Conservation (phyloP, 2,797 vertebrate genomes). For the Galagoides demidoff region DNA sequence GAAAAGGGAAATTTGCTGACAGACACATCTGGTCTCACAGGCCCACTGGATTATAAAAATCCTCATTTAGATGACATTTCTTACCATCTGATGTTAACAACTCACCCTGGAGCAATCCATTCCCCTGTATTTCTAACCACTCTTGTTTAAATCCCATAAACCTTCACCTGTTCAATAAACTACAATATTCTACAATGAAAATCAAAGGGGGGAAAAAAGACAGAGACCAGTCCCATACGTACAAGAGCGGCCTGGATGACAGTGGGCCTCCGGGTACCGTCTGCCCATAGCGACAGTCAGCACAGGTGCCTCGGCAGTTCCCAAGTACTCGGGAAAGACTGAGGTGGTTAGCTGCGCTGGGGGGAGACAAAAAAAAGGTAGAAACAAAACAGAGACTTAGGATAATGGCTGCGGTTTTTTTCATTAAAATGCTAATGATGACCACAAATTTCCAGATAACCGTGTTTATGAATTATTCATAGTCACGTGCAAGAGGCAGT, state of each 20-base stretch:
- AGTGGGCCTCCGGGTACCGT: constrained; percentile 86
- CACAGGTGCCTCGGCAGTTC: constrained; percentile 78
- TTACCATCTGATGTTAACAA: constrained; percentile 43
- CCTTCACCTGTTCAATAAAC: constrained; percentile 24
- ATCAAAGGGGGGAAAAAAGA: neutral
- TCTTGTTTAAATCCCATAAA: constrained; percentile 56
- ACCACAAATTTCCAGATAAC: constrained; percentile 83
- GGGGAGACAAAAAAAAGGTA: neutral
- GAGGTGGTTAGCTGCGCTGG: constrained; percentile 71
- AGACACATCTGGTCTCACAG: neutral
- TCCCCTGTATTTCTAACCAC: constrained; percentile 60
- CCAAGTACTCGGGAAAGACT: constrained; percentile 63
- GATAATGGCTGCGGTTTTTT: constrained; percentile 81
- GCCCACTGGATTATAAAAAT: neutral
- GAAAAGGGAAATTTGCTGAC: neutral
- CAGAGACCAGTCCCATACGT: constrained; percentile 70
- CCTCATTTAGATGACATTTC: constrained; percentile 36
- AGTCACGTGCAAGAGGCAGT: constrained; percentile 70
- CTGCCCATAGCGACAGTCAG: constrained; percentile 90
- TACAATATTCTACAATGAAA: constrained; percentile 1
- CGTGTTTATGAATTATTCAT: constrained; percentile 86
- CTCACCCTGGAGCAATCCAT: neutral
- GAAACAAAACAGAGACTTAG: constrained; percentile 85
- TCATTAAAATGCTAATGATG: constrained; percentile 89
- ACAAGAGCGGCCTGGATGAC: constrained; percentile 87